Conservation (phyloP, 1,140 invertebrate species). For the Phymorhynchus buccinoides region DNA sequence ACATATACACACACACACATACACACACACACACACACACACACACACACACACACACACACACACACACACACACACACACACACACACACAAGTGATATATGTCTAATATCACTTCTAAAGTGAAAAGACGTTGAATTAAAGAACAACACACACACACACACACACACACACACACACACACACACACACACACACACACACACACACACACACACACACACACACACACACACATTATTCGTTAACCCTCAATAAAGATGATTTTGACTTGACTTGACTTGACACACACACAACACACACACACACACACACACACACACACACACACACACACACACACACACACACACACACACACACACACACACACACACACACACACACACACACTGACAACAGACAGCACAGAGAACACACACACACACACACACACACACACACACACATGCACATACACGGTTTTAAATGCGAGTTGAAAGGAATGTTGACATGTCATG, state of each 20-base stretch:
- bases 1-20: constrained; percentile 25
- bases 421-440: background rate
- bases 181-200: background rate
- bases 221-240: background rate
- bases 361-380: background rate
- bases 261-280: background rate
- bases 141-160: background rate
- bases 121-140: background rate
- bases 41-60: background rate
- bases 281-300: background rate
- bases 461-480: background rate
- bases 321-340: background rate
- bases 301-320: background rate
- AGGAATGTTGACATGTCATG: background rate
- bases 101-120: background rate
- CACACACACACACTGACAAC: background rate
- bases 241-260: too few relatives aligned
- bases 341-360: constrained; percentile 34
- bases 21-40: background rate
- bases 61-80: background rate
- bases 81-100: background rate
- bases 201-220: background rate
- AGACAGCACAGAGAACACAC: background rate
- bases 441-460: background rate
- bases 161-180: background rate